A percentile compares a stretch with the other conserved stretches of the same genome.
Conservation (phyloP, 2,888 invertebrate genomes). For the Xanthostigma xanthostigma region DNA sequence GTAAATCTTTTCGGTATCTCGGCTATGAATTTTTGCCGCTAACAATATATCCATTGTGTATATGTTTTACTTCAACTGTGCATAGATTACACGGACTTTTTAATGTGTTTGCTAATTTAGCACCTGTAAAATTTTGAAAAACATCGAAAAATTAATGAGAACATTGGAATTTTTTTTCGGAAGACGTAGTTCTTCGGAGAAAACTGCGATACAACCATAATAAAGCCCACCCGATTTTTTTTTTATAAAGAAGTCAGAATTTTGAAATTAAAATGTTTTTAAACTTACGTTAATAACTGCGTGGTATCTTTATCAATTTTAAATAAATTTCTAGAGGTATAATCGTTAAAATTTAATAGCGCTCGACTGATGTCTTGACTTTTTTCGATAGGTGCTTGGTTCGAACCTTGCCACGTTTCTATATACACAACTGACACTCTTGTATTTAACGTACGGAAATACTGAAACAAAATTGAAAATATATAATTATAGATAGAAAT, state of each 20-base stretch:
- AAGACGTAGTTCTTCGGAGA: too few relatives aligned
- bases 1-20: too few relatives aligned
- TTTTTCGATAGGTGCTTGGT: slow-evolving; percentile 69
- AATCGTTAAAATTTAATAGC: slow-evolving; percentile 83
- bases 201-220: too few relatives aligned
- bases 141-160: neutral
- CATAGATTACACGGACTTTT: too few relatives aligned
- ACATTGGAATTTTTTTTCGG: too few relatives aligned
- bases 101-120: neutral
- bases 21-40: too few relatives aligned
- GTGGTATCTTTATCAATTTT: slow-evolving; percentile 82
- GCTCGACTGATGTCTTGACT: slow-evolving; percentile 79
- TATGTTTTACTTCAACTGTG: too few relatives aligned
- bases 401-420: slow-evolving; percentile 90
- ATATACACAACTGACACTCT: slow-evolving; percentile 91
- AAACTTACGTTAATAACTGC: slow-evolving; percentile 75
- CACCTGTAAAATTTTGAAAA: slow-evolving; percentile 1
- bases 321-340: slow-evolving; percentile 72
- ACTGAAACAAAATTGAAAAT: slow-evolving; percentile 38
- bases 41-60: too few relatives aligned
- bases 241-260: neutral
- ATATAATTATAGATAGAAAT: too few relatives aligned
- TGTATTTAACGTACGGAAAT: slow-evolving; percentile 85
- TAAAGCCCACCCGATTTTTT: slow-evolving; percentile 4
- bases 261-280: neutral